Percentiles rank a stretch among this genome's conserved stretches.
Evolutionary conservation across 1,140 invertebrate species (phyloP).

Genomic region (Drosophila kikkawai): DNA sequence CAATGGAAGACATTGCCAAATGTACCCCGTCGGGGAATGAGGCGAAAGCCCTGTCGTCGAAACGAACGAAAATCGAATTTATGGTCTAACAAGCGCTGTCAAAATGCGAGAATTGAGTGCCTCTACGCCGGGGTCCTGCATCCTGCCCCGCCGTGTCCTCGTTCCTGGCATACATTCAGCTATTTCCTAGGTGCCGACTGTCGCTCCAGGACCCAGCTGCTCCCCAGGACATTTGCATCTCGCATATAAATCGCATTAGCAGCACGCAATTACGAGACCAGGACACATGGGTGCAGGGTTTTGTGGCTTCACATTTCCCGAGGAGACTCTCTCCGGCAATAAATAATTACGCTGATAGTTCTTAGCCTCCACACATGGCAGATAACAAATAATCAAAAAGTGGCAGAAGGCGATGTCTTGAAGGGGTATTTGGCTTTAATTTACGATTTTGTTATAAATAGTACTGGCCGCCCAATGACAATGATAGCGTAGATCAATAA

Average conservation of each 20-base stretch:
- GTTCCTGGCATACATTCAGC: not conserved
- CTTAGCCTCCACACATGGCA: slow-evolving; percentile 26
- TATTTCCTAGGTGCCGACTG: slow-evolving; percentile 10
- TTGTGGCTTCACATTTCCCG: slow-evolving; percentile 1
- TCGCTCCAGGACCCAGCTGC: slow-evolving; percentile 29
- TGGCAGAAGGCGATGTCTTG: not conserved
- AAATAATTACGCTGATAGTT: slow-evolving; percentile 33
- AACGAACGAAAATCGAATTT: slow-evolving; percentile 77
- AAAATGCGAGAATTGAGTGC: slow-evolving; percentile 81
- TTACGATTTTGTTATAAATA: slow-evolving; percentile 42
- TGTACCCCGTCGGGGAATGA: not conserved
- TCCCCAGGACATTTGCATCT: slow-evolving; percentile 67
- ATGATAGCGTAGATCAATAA: slow-evolving; percentile 45
- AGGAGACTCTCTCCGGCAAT: not conserved
- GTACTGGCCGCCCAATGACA: slow-evolving; percentile 22
- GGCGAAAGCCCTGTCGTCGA: slow-evolving; percentile 48
- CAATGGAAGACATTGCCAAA: slow-evolving; percentile 47
- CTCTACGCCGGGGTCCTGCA: slow-evolving; percentile 29
- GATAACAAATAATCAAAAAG: slow-evolving; percentile 60
- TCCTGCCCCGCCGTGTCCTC: not conserved
- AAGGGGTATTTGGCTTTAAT: slow-evolving; percentile 42
- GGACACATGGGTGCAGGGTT: slow-evolving; percentile 38
- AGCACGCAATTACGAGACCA: slow-evolving; percentile 66
- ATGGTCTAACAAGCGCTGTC: slow-evolving; percentile 76
- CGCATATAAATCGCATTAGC: slow-evolving; percentile 81